Conservation (phyloP, 2,113 vertebrate species). For the Trogon melanurus region DNA sequence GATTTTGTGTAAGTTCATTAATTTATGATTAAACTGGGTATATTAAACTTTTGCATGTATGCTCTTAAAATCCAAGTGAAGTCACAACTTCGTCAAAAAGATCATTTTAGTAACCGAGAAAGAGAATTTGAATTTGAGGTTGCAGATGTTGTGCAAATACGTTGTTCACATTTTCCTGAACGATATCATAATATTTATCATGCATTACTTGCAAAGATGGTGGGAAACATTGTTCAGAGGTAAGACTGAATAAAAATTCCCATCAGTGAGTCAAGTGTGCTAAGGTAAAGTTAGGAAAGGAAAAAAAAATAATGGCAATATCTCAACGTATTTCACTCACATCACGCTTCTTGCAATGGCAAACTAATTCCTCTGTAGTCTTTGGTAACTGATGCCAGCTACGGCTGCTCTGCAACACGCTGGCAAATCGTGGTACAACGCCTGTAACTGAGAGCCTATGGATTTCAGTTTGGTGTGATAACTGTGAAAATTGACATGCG, state of each 20-base stretch:
- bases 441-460: conserved; percentile 64
- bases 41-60: background rate
- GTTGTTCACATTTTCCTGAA: background rate
- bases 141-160: background rate
- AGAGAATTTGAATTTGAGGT: background rate
- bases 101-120: background rate
- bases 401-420: conserved; percentile 66
- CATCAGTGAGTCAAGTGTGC: background rate
- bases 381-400: conserved; percentile 76
- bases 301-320: background rate
- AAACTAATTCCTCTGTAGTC: conserved; percentile 64
- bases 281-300: background rate
- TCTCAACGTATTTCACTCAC: conserved; percentile 37
- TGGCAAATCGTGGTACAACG: conserved; percentile 67
- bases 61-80: background rate
- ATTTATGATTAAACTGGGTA: background rate
- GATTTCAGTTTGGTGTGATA: conserved; percentile 79
- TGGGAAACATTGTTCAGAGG: background rate
- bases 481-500: conserved; percentile 74
- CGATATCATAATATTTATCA: background rate
- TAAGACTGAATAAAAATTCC: background rate
- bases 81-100: background rate
- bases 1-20: background rate
- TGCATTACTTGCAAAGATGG: background rate
- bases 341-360: conserved; percentile 81